Percentiles rank a stretch among this genome's conserved stretches.
Conservation (phyloP, 2,888 invertebrate genomes). For the Archaeoteleia sp. region DNA sequence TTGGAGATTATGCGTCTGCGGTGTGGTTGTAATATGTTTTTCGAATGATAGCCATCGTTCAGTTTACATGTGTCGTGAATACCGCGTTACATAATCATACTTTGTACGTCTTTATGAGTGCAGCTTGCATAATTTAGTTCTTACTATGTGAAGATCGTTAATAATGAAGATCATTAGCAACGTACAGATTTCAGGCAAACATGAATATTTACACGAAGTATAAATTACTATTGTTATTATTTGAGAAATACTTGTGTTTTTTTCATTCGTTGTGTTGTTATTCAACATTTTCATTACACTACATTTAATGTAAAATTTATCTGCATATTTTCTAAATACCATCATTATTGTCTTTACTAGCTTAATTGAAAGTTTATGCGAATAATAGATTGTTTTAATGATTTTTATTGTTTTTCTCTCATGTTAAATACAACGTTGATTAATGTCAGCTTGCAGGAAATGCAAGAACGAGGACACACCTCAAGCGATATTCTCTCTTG, state of each 20-base stretch:
- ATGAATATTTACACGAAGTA: background rate
- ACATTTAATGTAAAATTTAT: no score
- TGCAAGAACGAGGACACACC: constrained; percentile 42
- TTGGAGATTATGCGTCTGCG: background rate
- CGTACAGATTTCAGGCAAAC: background rate
- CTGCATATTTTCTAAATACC: no score
- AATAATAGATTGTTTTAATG: background rate
- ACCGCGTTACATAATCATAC: constrained; percentile 11
- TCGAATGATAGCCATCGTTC: constrained; percentile 15
- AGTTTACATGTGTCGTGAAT: constrained; percentile 12
- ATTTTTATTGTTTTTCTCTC: constrained; percentile 3
- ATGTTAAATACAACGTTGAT: constrained; percentile 16
- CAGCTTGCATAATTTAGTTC: constrained; percentile 16
- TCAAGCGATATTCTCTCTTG: constrained; percentile 31
- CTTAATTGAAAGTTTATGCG: background rate
- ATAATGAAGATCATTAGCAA: background rate
- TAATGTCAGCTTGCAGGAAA: constrained; percentile 47
- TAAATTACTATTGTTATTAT: background rate
- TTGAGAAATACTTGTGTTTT: no score
- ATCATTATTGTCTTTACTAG: no score
- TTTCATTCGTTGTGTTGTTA: no score
- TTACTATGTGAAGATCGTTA: constrained; percentile 3
- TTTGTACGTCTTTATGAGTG: constrained; percentile 6
- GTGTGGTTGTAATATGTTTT: constrained; percentile 14
- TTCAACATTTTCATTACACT: no score